Evolutionary conservation across 2,113 vertebrate species (phyloP), one percentile per base, ranked within the genome.

Genomic region (Gymnorhina tibicen): DNA sequence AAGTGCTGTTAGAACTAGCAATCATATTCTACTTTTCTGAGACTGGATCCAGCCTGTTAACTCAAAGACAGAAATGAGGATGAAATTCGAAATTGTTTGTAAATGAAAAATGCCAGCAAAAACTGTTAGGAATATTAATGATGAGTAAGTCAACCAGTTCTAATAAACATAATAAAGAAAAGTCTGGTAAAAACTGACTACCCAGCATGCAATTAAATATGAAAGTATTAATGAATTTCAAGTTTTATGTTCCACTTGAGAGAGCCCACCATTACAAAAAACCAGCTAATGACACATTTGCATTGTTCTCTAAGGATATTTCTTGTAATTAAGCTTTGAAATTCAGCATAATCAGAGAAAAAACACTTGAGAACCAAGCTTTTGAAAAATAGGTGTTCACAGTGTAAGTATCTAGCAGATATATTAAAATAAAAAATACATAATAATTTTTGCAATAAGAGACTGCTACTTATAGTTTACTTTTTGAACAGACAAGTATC

Each of bases 321-420:
- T 79, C 39, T 79, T 90, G 63, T 79, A 93, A 83, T 85, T 91
- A 85, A 76, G n/a, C 23, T 69, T 73, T 73, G 79, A 95, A 93
- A 92, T 85, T 76, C 67, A 72, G 62, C 5, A 32, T 52, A 68
- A 87, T 63, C 53, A 91, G 21, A 79, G 47, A 30, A 83, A 83
- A 93, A 56, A 78, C 16, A 85, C 49, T 44, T 73, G 62, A 35
- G 53, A 85, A 72, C 4, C 8, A 85, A 55, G 22, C 60, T 66
- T 90, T 85, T 87, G 4, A 53, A 88, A 80, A 91, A 69, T 8
- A 55, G 4, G 32, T 59, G 5, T 46, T 91, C 30, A 24, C 4
- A 80, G 62, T 32, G 21, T 66, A 85, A 92, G 58, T 39, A 88
- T 35, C 20, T 49, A 77, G 39, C 6, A 68, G 33, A 79, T 46